Conservation (phyloP, 2,888 invertebrate genomes). For the Saturnia pavonia region DNA sequence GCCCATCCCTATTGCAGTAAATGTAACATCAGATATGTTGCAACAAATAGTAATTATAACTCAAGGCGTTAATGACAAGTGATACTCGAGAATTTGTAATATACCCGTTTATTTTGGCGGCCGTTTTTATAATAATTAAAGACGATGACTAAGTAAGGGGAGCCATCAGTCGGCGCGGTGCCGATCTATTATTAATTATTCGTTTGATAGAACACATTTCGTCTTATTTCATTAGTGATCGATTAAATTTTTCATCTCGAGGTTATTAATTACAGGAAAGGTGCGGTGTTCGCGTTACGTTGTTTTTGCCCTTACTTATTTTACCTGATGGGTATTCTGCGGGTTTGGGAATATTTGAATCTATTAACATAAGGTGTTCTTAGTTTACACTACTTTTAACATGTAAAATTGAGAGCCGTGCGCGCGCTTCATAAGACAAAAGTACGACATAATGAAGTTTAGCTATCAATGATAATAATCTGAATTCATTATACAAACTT, state of each 20-base stretch:
- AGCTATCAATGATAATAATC: too few species aligned
- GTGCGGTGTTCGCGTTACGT: slow-evolving; percentile 24
- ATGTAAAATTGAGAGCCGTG: too few species aligned
- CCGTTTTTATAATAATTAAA: slow-evolving; percentile 78
- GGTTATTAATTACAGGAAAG: slow-evolving; percentile 58
- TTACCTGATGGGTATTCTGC: neutral
- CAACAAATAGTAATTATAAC: slow-evolving; percentile 43
- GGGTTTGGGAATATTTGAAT: neutral
- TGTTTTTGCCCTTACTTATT: neutral
- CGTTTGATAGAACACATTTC: slow-evolving; percentile 78
- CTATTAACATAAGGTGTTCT: neutral
- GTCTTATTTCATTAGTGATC: slow-evolving; percentile 75
- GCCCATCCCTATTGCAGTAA: neutral
- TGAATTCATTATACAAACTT: too few species aligned
- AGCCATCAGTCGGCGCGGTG: slow-evolving; percentile 68
- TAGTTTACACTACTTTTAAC: too few species aligned
- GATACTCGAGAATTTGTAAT: slow-evolving; percentile 59
- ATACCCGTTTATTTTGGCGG: slow-evolving; percentile 73
- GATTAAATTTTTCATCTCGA: slow-evolving; percentile 56
- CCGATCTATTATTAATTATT: slow-evolving; percentile 79
- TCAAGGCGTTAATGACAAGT: slow-evolving; percentile 54
- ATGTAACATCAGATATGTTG: slow-evolving; percentile 18
- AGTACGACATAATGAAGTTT: too few species aligned
- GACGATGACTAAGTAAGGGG: slow-evolving; percentile 77
- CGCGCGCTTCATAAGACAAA: too few species aligned